Evolutionary conservation across 2,797 vertebrate species (phyloP).

Genomic region (Amblyopsis hoosieri): DNA sequence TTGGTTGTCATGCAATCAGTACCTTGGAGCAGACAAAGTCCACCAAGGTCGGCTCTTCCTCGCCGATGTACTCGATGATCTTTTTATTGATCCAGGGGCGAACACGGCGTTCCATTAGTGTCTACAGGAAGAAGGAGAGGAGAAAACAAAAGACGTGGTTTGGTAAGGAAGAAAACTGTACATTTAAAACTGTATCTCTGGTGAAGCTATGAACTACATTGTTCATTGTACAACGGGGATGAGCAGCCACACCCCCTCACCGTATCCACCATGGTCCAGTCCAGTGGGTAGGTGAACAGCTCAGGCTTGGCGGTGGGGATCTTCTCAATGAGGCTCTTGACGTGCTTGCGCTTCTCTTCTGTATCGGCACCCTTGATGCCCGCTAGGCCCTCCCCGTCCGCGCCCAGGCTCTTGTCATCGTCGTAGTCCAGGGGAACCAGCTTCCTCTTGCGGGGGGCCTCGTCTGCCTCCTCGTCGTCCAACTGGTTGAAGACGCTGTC

Average conservation of each 20-base stretch:
- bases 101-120: slow-evolving; percentile 95
- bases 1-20: slow-evolving; percentile 2
- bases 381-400: slow-evolving; percentile 66
- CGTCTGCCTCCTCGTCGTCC: slow-evolving; percentile 94
- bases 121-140: slow-evolving; percentile 66
- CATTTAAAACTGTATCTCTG: too few species aligned
- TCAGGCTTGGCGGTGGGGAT: slow-evolving; percentile 97
- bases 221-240: too few species aligned
- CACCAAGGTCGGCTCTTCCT: slow-evolving; percentile 96
- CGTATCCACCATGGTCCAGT: slow-evolving; percentile 86
- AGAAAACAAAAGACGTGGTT: background rate
- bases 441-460: slow-evolving; percentile 93
- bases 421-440: slow-evolving; percentile 97
- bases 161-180: too few species aligned
- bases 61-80: slow-evolving; percentile 99
- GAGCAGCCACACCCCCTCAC: slow-evolving; percentile 50
- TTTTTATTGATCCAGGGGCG: slow-evolving; percentile 99
- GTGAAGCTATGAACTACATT: background rate
- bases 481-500: slow-evolving; percentile 98
- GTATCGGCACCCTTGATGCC: slow-evolving; percentile 90
- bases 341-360: slow-evolving; percentile 97
- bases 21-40: slow-evolving; percentile 99
- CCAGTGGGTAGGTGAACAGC: slow-evolving; percentile 95
- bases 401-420: slow-evolving; percentile 87
- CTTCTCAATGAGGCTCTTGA: slow-evolving; percentile 98